Evolutionary conservation across 2,113 vertebrate genomes (phyloP), one percentile per base, ranked within the genome.

Genomic region (Danionella cerebrum): DNA sequence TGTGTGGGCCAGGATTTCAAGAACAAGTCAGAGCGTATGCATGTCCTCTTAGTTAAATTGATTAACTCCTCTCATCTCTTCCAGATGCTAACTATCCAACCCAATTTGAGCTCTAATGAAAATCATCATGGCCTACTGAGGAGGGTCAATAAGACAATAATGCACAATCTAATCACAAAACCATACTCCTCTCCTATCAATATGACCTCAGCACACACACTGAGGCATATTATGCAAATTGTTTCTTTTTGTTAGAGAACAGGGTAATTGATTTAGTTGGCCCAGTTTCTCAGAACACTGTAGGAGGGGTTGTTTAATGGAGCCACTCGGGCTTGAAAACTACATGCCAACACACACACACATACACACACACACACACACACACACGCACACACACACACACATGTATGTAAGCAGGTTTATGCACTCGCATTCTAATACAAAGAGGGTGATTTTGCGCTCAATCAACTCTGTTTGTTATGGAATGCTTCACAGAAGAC

Each of bases 41-140:
- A 42, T 44, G 24, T 41, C 24, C 48, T 59, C 25, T 16, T 52
- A 53, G 48, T 25, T 42, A 52, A 60, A 62, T 60, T 69, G 55
- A 69, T 69, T 69, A 69, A 69, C 67, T 52, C 36, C 67, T 47
- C 44, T 69, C 67, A 62, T 62, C 67, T 69, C 57, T 35, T 69
- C 67, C 67, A 69, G 67, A 69, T 69, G 67, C 67, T 69, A 60
- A 60, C 35, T 51, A 69, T 69, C 47, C 36, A 29, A 11, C 47
- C 36, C 45, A 69, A 69, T 62, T 69, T 62, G 36, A 52, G 47
- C 47, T 25, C 13, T 53, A 60, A 69, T 69, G 57, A 62, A 69
- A 69, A 60, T 44, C 16, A 64, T 36, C 55, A 69, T 14, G 18
- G 24, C 24, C 45, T 52, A 25, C 57, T 21, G 13, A 14, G 36